Percentiles rank a stretch among this genome's conserved stretches.
phyloP scores from a whole-genome alignment of 1,140 invertebrate species.

The Notospermus geniculatus region DNA sequence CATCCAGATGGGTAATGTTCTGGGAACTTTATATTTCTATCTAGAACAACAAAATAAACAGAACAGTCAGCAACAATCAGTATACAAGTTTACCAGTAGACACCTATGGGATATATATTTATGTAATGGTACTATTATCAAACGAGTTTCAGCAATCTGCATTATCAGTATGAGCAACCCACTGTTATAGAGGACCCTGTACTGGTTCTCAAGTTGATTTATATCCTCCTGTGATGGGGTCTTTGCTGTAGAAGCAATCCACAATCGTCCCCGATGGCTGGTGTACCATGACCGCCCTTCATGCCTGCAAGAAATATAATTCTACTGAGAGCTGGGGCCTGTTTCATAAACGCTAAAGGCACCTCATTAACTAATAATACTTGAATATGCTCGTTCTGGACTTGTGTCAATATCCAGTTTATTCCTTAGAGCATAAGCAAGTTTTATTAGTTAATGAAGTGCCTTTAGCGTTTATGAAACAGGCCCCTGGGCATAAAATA shows the following conservation, averaged over 20 bases:
- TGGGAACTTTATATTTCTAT: constrained; percentile 36
- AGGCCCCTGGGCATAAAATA: neutral
- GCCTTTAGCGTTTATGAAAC: no score
- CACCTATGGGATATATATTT: no score
- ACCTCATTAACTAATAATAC: no score
- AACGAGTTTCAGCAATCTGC: neutral
- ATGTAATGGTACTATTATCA: neutral
- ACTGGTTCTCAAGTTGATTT: constrained; percentile 69
- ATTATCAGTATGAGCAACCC: constrained; percentile 20
- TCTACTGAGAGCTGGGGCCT: neutral
- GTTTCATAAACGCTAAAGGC: no score
- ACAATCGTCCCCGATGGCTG: constrained; percentile 82
- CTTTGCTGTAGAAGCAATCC: constrained; percentile 88
- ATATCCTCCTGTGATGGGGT: constrained; percentile 71
- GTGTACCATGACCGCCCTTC: constrained; percentile 94
- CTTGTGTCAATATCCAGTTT: no score
- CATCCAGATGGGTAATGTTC: constrained; percentile 76
- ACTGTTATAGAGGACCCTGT: constrained; percentile 70
- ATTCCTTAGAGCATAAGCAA: no score
- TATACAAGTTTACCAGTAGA: no score
- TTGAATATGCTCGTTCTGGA: no score
- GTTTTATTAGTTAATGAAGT: no score
- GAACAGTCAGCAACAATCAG: no score
- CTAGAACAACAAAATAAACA: constrained; percentile 25
- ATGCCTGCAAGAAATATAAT: constrained; percentile 63